Evolutionary conservation across 2,888 invertebrate genomes (phyloP).

Genomic region (Agrotis exclamationis): DNA sequence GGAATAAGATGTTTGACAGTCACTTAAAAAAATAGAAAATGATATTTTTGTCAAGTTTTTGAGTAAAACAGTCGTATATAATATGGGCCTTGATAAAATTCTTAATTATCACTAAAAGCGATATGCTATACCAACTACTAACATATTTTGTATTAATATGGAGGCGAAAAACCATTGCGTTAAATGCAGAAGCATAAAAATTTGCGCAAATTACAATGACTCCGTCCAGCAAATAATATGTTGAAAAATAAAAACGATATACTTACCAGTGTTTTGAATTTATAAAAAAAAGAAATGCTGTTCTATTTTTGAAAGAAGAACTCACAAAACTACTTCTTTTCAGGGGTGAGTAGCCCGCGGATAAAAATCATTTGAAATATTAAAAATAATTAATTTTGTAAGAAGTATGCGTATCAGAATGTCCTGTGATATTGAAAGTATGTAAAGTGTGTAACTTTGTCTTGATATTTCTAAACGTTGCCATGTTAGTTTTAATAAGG

Average conservation of each 20-base stretch:
- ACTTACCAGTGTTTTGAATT: neutral
- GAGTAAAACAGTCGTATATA: neutral
- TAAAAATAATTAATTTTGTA: constrained; percentile 11
- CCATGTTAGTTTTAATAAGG: constrained; percentile 50
- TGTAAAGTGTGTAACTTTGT: constrained; percentile 8
- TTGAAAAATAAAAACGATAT: neutral
- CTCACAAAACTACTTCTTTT: neutral
- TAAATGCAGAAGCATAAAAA: too few relatives aligned
- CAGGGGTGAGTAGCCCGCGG: neutral
- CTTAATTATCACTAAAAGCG: constrained; percentile 1
- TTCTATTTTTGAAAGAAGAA: neutral
- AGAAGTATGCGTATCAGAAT: constrained; percentile 32
- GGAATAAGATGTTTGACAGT: neutral
- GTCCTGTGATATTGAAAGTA: constrained; percentile 49
- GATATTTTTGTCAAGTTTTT: constrained; percentile 31
- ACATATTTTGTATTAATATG: neutral
- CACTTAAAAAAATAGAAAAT: constrained; percentile 4
- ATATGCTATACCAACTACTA: neutral
- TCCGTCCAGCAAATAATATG: constrained; percentile 26
- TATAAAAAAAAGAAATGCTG: neutral
- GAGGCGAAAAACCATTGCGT: neutral
- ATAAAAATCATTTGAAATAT: neutral
- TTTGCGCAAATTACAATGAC: neutral
- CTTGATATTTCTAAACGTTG: constrained; percentile 40
- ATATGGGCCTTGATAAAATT: neutral